Evolutionary conservation across 2,888 invertebrate genomes (phyloP), one percentile per base, ranked within the genome.

Genomic region (Meiosimyza platycephala): DNA sequence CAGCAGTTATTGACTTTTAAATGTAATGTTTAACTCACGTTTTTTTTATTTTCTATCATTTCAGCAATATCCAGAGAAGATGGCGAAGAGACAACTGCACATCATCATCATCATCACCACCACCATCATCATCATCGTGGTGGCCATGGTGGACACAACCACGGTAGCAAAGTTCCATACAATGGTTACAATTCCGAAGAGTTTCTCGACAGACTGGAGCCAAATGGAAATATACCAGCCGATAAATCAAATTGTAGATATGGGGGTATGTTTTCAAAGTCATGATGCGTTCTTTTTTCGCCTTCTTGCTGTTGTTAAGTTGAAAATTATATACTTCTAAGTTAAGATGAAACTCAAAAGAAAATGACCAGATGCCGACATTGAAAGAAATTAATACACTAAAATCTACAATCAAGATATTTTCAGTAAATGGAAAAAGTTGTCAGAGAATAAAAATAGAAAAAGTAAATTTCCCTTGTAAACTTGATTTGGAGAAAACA

Each of bases 41-140:
- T 71, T 68, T 71, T 68, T 80, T 78, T 80, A 80, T 83, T 82
- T 79, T 88, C 85, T 88, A 91, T 40, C 40, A 60, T 82, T 93
- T 47, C 90, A 96, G 96, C 96, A 85, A 95, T 94, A 86, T 93
- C 96, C 86, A 95, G 96, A 90, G 96, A 97, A 89, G 96, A 96
- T 87, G 91, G 92, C 90, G 91, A 94, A 89, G 93, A 92, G 78
- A 57, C 57, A 28, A 51, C 64, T 2, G 79, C 81, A 82, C 81
- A 84, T 79, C 81, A 82, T 78, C 83, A 84, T 78, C 89, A 89
- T 77, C 88, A 90, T 77, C 90, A 90, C 81, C 90, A 90, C 85
- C 90, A 90, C 86, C 89, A 90, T 79, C 89, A 90, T 80, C 90
- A 90, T 83, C 90, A 90, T 86, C 90, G 90, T 86, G 83, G 85